Evolutionary conservation across 92 coral and sea anemone genomes (phyloP).

Genomic region (Virgularia gustaviana): DNA sequence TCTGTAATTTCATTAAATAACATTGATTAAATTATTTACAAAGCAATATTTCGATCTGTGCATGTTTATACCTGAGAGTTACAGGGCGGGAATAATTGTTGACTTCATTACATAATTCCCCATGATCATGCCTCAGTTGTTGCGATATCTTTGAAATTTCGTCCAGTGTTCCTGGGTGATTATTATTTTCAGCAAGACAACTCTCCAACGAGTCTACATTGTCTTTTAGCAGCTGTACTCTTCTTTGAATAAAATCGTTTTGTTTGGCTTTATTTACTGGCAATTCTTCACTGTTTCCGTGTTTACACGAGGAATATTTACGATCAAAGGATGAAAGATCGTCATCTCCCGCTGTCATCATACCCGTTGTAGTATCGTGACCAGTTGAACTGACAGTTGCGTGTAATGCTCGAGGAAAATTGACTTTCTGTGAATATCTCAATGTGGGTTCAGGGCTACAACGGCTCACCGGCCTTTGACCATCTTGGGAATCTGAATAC

Average conservation of each 20-base stretch:
- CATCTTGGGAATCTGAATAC: slow-evolving; percentile 88
- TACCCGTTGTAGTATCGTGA: slow-evolving; percentile 36
- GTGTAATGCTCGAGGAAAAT: slow-evolving; percentile 65
- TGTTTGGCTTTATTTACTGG: slow-evolving; percentile 22
- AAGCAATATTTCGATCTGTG: no score
- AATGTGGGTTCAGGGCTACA: slow-evolving; percentile 55
- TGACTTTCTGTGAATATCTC: slow-evolving; percentile 64
- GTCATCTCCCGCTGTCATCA: slow-evolving; percentile 16
- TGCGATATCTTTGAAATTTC: slow-evolving; percentile 74
- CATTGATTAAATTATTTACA: no score
- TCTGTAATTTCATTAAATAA: not conserved
- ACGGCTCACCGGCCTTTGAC: slow-evolving; percentile 66
- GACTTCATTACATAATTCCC: slow-evolving; percentile 63
- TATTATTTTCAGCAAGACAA: slow-evolving; percentile 63
- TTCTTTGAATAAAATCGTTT: slow-evolving; percentile 1
- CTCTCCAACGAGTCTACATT: slow-evolving; percentile 72
- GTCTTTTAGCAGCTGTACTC: slow-evolving; percentile 68
- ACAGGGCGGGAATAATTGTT: no score
- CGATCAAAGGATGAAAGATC: no score
- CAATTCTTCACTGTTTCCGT: not conserved
- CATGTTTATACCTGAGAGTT: no score
- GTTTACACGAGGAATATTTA: no score
- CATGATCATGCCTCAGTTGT: slow-evolving; percentile 67
- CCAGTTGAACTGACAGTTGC: slow-evolving; percentile 62
- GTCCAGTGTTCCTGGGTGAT: slow-evolving; percentile 61